phyloP scores from a whole-genome alignment of 2,888 invertebrate species.

The Ophion slaviceki region DNA sequence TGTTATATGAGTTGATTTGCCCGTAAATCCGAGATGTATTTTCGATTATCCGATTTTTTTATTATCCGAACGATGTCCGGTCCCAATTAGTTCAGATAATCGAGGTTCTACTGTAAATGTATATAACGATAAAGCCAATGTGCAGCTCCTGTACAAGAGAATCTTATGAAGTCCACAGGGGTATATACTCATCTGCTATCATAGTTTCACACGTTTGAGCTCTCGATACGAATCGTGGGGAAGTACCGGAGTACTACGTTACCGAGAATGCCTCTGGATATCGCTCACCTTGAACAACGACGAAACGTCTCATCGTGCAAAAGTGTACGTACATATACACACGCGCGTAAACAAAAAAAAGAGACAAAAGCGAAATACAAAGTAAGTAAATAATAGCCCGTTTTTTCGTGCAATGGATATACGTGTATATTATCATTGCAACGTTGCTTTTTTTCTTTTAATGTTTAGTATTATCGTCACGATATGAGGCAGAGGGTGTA shows the following conservation, averaged over 20 bases:
- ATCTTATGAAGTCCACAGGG: too few relatives aligned
- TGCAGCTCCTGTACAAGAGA: not conserved
- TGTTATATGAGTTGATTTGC: too few relatives aligned
- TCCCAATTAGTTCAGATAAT: too few relatives aligned
- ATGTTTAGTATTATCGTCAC: slow-evolving; percentile 4
- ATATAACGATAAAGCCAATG: not conserved
- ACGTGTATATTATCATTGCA: slow-evolving; percentile 38
- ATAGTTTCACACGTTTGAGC: slow-evolving; percentile 52
- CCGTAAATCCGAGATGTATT: too few relatives aligned
- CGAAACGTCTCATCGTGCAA: not conserved
- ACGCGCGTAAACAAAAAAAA: slow-evolving; percentile 22
- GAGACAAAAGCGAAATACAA: slow-evolving; percentile 43
- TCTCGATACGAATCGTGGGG: slow-evolving; percentile 73
- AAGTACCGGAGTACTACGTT: not conserved
- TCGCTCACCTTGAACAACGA: slow-evolving; percentile 1
- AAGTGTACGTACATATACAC: not conserved
- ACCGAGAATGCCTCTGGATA: slow-evolving; percentile 26
- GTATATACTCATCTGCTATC: not conserved
- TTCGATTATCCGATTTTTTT: too few relatives aligned
- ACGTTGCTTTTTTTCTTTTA: slow-evolving; percentile 33
- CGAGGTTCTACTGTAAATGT: too few relatives aligned
- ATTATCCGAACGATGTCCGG: too few relatives aligned
- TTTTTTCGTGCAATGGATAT: slow-evolving; percentile 30
- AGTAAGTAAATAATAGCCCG: slow-evolving; percentile 52
- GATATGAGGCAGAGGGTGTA: slow-evolving; percentile 35